Base-by-base conservation (phyloP, 2,888 invertebrate genomes). In the Phortica okadai region DNA sequence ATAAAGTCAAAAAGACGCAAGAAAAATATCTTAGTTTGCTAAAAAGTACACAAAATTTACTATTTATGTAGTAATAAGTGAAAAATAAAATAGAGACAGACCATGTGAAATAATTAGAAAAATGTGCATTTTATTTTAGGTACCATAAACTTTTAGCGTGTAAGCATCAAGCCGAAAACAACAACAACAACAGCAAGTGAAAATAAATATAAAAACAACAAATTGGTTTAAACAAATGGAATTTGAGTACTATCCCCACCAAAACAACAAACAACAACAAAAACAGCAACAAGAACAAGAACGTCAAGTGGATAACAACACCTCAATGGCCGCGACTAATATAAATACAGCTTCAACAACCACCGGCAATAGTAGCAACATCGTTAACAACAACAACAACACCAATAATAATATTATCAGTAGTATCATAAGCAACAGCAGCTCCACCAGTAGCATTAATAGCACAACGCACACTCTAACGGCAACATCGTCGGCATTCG, bases 291-390 rank as follows among this genome's bases (percentile, higher is more conserved):
- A 77, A 78, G 78, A 82, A 85, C 77, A 58, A 74, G 74, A 75
- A 74, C 74, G 73, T 70, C 74, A 76, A 73, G 50, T 69, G 64
- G 74, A 72, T 16, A 62, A 25, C 62, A 62, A 16, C 25, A n/a
- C 83, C 79, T 86, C 85, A 87, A 86, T 88, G 88, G 86, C 86
- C 81, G 87, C 90, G 85, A 87, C 88, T 76, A 88, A 88, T 80
- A 88, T 87, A 78, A 83, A 87, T 76, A 80, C 84, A 41, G 42
- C 69, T 79, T 42, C 81, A 84, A 82, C 81, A 79, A 81, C 81
- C 81, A 84, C 80, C 79, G 84, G 76, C 74, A 62, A 64, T 45
- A 44, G 44, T 69, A 69, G 21, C 16, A 59, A 54, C 59, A 76
- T 11, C 64, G 74, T 62, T 69, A 72, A 25, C 25, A 54, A 70